Conservation (phyloP, 2,888 invertebrate genomes). For the Lordiphosa fenestrarum region DNA sequence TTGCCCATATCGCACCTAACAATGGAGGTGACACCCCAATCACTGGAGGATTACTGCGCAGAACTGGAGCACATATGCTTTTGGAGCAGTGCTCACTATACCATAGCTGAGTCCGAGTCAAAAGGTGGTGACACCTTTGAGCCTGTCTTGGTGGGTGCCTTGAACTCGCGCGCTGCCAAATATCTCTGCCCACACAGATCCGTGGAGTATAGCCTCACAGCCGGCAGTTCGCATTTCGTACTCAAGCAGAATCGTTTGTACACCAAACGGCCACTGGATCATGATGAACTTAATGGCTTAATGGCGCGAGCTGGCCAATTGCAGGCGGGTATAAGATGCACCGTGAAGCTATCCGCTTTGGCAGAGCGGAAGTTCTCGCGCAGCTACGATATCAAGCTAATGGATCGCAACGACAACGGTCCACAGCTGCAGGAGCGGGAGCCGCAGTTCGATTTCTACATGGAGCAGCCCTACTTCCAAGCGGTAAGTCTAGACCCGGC, state of each 20-base stretch:
- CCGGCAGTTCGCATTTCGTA: slow-evolving; percentile 77
- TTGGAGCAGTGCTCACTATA: slow-evolving; percentile 75
- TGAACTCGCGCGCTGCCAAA: slow-evolving; percentile 79
- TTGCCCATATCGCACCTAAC: slow-evolving; percentile 74
- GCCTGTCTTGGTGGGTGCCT: slow-evolving; percentile 77
- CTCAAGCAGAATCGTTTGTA: slow-evolving; percentile 79
- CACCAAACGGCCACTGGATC: slow-evolving; percentile 80
- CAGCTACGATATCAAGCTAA: slow-evolving; percentile 82
- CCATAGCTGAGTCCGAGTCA: slow-evolving; percentile 67
- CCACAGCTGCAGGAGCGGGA: slow-evolving; percentile 84
- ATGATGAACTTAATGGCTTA: slow-evolving; percentile 80
- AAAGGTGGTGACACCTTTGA: slow-evolving; percentile 36
- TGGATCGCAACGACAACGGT: slow-evolving; percentile 96
- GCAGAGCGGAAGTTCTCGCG: slow-evolving; percentile 46
- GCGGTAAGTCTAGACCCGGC: slow-evolving; percentile 66
- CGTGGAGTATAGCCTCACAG: slow-evolving; percentile 80
- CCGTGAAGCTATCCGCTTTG: slow-evolving; percentile 71
- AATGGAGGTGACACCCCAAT: slow-evolving; percentile 71
- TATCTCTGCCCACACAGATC: slow-evolving; percentile 81
- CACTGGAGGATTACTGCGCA: slow-evolving; percentile 66
- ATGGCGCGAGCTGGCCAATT: slow-evolving; percentile 69
- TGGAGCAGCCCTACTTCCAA: slow-evolving; percentile 77
- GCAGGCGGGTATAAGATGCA: slow-evolving; percentile 76
- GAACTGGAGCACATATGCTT: slow-evolving; percentile 77
- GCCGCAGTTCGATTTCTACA: slow-evolving; percentile 61